A percentile compares a stretch with the other conserved stretches of the same genome.
Conservation (phyloP, 1,140 invertebrate genomes). For the Tetramorium simillimum region DNA sequence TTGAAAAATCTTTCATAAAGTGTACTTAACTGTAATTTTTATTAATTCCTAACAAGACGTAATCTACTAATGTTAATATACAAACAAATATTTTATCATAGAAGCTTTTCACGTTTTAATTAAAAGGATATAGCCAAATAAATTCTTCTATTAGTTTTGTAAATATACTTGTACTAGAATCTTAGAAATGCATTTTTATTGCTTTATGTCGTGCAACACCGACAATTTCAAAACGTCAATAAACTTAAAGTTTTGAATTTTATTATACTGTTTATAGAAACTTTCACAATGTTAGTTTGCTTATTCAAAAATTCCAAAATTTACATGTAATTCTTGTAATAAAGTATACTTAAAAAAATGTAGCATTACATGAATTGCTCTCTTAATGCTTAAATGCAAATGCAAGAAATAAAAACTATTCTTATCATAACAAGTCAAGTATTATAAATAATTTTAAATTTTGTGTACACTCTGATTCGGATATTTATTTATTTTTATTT, state of each 20-base stretch:
- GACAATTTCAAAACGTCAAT: background rate
- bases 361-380: background rate
- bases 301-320: background rate
- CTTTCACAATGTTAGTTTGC: background rate
- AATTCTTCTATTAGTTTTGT: background rate
- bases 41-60: background rate
- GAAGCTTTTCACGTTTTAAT: background rate
- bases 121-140: background rate
- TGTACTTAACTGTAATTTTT: background rate
- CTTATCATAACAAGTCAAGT: constrained; percentile 46
- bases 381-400: constrained; percentile 5
- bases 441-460: background rate
- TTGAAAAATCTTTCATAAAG: background rate
- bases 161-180: background rate
- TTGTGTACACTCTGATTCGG: background rate
- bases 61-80: background rate
- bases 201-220: background rate
- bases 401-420: constrained; percentile 3
- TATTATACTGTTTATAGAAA: constrained; percentile 9
- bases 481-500: background rate
- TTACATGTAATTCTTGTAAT: background rate
- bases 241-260: background rate
- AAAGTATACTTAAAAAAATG: constrained; percentile 21
- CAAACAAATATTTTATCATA: background rate
- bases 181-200: background rate